phyloP scores from a whole-genome alignment of 2,113 vertebrate genomes.

The Callipepla californica region DNA sequence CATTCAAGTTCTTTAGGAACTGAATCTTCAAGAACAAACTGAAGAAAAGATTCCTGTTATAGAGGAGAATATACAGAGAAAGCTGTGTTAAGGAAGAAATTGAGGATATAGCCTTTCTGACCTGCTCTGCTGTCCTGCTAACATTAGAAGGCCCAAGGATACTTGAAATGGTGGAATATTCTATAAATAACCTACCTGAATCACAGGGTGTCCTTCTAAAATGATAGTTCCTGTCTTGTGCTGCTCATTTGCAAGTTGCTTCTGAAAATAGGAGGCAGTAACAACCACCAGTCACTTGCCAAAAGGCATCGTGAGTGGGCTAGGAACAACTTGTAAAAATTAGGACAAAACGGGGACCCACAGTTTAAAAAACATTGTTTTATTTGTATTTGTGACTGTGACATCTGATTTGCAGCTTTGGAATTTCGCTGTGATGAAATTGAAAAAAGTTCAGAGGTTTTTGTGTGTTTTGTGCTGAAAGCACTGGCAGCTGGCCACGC shows the following conservation, averaged over 20 bases:
- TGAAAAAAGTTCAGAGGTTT: neutral
- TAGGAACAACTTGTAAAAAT: neutral
- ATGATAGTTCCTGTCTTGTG: neutral
- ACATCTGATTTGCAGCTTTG: neutral
- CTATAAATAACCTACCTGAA: constrained; percentile 25
- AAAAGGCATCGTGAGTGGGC: neutral
- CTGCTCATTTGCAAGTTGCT: neutral
- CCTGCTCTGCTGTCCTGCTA: neutral
- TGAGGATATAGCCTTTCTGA: neutral
- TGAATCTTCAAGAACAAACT: neutral
- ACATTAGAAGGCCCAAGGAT: neutral
- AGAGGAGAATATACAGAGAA: neutral
- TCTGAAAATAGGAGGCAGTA: neutral
- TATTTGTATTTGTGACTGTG: neutral
- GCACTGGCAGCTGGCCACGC: neutral
- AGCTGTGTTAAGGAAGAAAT: neutral
- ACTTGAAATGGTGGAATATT: neutral
- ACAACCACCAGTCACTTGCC: neutral
- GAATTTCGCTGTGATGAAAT: neutral
- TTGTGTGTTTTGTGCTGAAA: neutral
- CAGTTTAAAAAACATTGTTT: neutral
- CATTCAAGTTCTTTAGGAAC: neutral
- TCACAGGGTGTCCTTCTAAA: neutral
- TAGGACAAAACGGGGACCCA: neutral
- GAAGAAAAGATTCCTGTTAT: neutral